Evolutionary conservation across 2,797 vertebrate genomes (phyloP).

Genomic region (Schizothorax lantsangensis): DNA sequence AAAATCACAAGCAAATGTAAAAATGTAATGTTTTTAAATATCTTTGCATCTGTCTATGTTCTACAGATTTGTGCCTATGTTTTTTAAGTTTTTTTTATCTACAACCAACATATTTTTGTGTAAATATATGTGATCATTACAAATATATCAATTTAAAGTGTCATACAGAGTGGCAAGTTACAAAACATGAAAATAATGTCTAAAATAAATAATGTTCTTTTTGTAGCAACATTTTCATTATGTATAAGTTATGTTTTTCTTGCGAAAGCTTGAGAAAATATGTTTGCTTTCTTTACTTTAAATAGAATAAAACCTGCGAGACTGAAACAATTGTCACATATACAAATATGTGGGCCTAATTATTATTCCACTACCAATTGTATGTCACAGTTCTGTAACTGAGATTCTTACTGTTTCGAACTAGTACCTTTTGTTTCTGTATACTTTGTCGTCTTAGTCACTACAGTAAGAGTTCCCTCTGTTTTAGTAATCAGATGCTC

Average conservation of each 20-base stretch:
- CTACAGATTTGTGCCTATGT: background rate
- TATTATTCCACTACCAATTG: background rate
- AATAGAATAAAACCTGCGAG: conserved; percentile 27
- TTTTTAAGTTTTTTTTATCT: conserved; percentile 35
- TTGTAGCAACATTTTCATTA: conserved; percentile 4
- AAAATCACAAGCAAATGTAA: background rate
- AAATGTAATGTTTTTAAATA: background rate
- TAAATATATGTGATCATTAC: conserved; percentile 15
- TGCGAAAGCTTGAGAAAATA: background rate
- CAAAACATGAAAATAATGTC: conserved; percentile 31
- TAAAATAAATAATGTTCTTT: conserved; percentile 24
- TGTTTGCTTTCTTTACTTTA: background rate
- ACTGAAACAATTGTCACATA: conserved; percentile 27
- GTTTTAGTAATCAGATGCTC: conserved; percentile 69
- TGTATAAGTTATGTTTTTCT: conserved; percentile 7
- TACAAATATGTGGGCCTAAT: conserved; percentile 34
- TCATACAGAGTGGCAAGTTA: conserved; percentile 22
- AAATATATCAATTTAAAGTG: conserved; percentile 21
- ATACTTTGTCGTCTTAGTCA: conserved; percentile 75
- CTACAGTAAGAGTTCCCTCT: conserved; percentile 65
- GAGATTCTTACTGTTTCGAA: conserved; percentile 59
- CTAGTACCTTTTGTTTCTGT: conserved; percentile 71
- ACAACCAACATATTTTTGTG: conserved; percentile 3
- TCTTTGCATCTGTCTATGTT: background rate
- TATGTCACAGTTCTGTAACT: conserved; percentile 48